phyloP scores from a whole-genome alignment of 2,888 invertebrate species.

The Xanthorhoe spadicearia region DNA sequence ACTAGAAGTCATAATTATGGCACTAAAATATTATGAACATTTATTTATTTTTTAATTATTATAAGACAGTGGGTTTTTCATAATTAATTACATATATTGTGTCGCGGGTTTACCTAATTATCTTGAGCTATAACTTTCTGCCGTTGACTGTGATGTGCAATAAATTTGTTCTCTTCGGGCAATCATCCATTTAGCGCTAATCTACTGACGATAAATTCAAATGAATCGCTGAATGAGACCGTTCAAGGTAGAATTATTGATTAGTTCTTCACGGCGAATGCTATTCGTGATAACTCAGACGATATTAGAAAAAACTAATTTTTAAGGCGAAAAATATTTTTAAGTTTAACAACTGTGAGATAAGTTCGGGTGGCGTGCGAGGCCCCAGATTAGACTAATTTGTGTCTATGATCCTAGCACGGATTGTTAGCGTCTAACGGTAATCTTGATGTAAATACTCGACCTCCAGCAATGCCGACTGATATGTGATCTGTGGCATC shows the following conservation, averaged over 20 bases:
- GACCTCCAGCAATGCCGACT: constrained; percentile 19
- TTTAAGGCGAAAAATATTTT: no score
- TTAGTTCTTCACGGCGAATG: constrained; percentile 3
- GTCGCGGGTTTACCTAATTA: no score
- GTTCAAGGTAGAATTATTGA: constrained; percentile 18
- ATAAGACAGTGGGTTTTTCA: no score
- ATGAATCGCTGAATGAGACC: constrained; percentile 15
- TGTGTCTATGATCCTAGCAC: constrained; percentile 6
- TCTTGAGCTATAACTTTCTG: background rate
- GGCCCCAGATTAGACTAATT: constrained; percentile 1
- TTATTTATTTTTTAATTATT: no score
- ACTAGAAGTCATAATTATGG: no score
- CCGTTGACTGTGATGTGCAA: background rate
- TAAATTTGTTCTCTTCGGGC: background rate
- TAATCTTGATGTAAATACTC: constrained; percentile 22
- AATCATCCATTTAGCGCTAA: background rate
- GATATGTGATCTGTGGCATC: constrained; percentile 11
- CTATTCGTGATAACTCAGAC: constrained; percentile 4
- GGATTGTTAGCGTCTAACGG: constrained; percentile 15
- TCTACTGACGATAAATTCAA: constrained; percentile 7
- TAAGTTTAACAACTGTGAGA: no score
- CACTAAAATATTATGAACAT: no score
- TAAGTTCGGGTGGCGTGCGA: no score
- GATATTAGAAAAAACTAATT: no score
- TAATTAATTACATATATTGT: no score